A percentile compares a stretch with the other conserved stretches of the same genome.
These are phyloP conservation scores for Urechis unicinctus DNA, from an alignment of 2,888 invertebrate species.

Conservation along the genomic window DNA sequence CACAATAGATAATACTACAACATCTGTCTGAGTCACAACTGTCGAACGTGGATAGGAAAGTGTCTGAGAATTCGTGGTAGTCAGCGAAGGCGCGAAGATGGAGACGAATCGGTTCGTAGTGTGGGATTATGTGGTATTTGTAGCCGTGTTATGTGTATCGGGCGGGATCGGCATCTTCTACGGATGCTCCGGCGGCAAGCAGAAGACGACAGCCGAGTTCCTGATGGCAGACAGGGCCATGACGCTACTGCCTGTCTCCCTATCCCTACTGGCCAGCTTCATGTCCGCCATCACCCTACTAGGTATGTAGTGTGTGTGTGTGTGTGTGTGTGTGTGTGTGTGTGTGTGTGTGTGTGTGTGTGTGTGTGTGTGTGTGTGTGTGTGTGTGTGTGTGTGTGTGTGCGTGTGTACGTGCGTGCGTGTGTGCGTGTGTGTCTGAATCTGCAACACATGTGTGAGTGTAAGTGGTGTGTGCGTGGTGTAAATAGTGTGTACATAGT, in stretches of 20 bases:
- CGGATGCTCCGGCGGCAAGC: constrained; percentile 26
- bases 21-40: too few species aligned
- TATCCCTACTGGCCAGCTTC: constrained; percentile 48
- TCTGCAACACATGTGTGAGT: too few species aligned
- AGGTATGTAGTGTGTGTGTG: too few species aligned
- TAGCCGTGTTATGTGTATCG: constrained; percentile 26
- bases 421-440: too few species aligned
- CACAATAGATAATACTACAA: too few species aligned
- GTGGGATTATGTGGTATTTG: constrained; percentile 33
- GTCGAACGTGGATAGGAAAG: too few species aligned
- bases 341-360: constrained; percentile 6
- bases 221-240: constrained; percentile 42
- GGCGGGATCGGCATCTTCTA: constrained; percentile 33
- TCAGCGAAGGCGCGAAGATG: too few species aligned
- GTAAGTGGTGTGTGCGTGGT: too few species aligned
- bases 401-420: constrained; percentile 1
- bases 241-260: constrained; percentile 38
- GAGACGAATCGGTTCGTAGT: too few species aligned
- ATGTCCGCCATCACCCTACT: constrained; percentile 49
- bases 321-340: constrained; percentile 14
- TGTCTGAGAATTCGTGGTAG: too few species aligned
- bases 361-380: constrained; percentile 4
- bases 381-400: constrained; percentile 4
- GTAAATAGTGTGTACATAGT: too few species aligned
- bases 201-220: constrained; percentile 30